A percentile compares a stretch with the other conserved stretches of the same genome.
Conservation (phyloP, 2,113 vertebrate species). For the Cavia aperea region DNA sequence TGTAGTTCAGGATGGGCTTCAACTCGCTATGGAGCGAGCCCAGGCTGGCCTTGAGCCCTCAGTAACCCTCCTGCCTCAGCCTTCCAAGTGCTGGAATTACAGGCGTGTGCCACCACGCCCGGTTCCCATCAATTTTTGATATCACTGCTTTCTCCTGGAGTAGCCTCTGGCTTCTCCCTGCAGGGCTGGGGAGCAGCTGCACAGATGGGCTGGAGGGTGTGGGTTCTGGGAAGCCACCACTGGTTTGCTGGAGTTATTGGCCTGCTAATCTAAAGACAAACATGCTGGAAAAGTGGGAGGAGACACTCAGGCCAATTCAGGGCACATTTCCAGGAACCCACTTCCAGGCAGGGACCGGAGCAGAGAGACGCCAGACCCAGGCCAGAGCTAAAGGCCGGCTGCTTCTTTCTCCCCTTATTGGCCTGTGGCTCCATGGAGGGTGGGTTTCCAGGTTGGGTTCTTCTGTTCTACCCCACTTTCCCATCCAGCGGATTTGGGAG, state of each 20-base stretch:
- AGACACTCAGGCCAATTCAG: neutral
- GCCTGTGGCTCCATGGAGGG: rapidly evolving
- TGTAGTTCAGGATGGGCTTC: too few species aligned
- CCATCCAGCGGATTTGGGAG: slow-evolving; percentile 7
- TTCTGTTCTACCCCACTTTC: neutral
- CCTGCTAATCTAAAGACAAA: neutral
- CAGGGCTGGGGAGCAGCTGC: neutral
- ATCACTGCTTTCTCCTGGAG: neutral
- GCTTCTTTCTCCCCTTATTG: neutral
- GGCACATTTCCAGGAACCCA: neutral
- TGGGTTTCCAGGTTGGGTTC: neutral
- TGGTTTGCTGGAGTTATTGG: neutral
- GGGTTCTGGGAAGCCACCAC: neutral
- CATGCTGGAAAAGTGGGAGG: neutral
- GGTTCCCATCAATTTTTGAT: neutral
- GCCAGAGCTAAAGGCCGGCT: neutral
- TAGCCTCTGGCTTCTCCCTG: neutral
- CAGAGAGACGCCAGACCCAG: neutral
- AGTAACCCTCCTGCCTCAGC: neutral
- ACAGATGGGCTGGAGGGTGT: neutral
- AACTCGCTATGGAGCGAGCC: neutral
- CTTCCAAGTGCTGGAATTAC: neutral
- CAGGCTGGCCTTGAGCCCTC: neutral
- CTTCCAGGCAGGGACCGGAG: neutral
- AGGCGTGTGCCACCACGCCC: neutral